phyloP scores from a whole-genome alignment of 2,888 invertebrate genomes.

The Hybos culiciformis region DNA sequence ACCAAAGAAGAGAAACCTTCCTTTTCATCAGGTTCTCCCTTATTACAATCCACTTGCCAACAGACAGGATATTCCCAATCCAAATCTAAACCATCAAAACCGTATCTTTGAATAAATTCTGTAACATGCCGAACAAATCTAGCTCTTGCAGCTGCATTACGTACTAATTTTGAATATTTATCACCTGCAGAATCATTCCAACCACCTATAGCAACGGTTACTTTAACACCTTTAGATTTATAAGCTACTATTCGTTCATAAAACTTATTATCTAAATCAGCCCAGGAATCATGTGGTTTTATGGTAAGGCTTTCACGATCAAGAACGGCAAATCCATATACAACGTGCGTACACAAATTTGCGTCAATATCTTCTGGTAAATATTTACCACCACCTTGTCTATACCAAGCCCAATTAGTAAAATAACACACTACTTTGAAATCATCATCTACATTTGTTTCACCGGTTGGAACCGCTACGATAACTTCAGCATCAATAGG shows the following conservation, averaged over 20 bases:
- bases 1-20: conserved; percentile 62
- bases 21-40: conserved; percentile 70
- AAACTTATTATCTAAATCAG: conserved; percentile 82
- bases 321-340: conserved; percentile 84
- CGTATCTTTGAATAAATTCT: conserved; percentile 62
- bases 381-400: conserved; percentile 68
- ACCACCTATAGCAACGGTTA: conserved; percentile 79
- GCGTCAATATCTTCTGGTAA: conserved; percentile 71
- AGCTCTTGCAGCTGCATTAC: conserved; percentile 52
- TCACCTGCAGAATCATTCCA: conserved; percentile 91
- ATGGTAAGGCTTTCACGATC: conserved; percentile 60
- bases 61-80: conserved; percentile 93
- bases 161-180: conserved; percentile 73
- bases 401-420: conserved; percentile 91
- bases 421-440: conserved; percentile 83
- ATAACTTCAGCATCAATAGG: conserved; percentile 20
- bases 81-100: conserved; percentile 81
- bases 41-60: conserved; percentile 78
- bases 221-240: conserved; percentile 60
- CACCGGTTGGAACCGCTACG: conserved; percentile 7
- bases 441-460: conserved; percentile 20
- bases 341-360: conserved; percentile 77
- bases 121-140: conserved; percentile 62
- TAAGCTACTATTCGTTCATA: conserved; percentile 71
- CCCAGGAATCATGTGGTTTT: conserved; percentile 77